Conservation (phyloP, 1,140 invertebrate species). For the Thrips palmi region DNA sequence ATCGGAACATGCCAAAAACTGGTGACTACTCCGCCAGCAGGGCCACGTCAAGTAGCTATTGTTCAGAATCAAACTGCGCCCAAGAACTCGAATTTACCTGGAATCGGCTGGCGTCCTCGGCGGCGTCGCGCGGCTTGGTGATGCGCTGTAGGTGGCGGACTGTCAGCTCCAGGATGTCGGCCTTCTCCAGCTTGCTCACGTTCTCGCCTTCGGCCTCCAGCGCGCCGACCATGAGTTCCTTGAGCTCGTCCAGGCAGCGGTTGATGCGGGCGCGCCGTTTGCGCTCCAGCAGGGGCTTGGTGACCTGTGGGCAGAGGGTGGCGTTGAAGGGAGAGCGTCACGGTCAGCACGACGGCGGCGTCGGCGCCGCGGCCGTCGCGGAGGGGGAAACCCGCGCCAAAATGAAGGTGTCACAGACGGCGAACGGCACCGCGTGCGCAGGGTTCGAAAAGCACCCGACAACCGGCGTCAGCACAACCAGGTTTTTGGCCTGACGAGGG, state of each 20-base stretch:
- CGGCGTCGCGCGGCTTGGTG: slow-evolving; percentile 11
- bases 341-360: no score
- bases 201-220: slow-evolving; percentile 72
- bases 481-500: no score
- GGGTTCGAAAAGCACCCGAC: no score
- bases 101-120: slow-evolving; percentile 14
- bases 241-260: slow-evolving; percentile 79
- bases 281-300: slow-evolving; percentile 91
- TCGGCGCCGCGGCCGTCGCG: no score
- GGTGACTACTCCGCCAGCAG: background rate
- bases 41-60: background rate
- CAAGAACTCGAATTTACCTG: slow-evolving; percentile 10
- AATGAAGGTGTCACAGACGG: slow-evolving; percentile 12
- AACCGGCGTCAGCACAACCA: background rate
- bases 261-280: slow-evolving; percentile 87
- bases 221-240: slow-evolving; percentile 77
- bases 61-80: no score
- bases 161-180: slow-evolving; percentile 88
- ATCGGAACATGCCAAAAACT: background rate
- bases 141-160: slow-evolving; percentile 79
- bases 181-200: slow-evolving; percentile 87
- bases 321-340: no score
- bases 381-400: no score
- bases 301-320: slow-evolving; percentile 38
- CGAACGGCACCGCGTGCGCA: no score